These are phyloP conservation scores for Neodon shergylaensis DNA, from an alignment of 2,113 vertebrate species.

Conservation along the genomic window DNA sequence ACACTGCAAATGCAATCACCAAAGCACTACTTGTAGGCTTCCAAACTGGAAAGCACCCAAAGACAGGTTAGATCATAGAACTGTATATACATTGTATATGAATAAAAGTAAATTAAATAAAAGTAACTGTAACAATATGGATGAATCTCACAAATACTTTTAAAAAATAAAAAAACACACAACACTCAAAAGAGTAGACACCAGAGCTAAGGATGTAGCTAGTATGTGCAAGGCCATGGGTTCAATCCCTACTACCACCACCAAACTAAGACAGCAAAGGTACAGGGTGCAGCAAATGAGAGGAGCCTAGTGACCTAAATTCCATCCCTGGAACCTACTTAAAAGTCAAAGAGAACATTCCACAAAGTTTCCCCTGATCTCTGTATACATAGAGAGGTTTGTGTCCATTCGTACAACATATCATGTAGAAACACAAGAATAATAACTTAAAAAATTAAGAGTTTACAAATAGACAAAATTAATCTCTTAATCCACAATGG, in stretches of 20 bases:
- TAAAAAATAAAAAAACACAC: not conserved
- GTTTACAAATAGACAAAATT: slow-evolving; percentile 4
- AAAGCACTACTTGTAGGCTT: not conserved
- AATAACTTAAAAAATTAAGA: not conserved
- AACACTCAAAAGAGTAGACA: not conserved
- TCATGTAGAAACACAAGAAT: not conserved
- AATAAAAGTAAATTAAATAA: not conserved
- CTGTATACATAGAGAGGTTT: not conserved
- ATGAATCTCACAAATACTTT: not conserved
- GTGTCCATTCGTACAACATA: not conserved
- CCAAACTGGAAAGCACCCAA: not conserved
- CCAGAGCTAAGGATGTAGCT: not conserved
- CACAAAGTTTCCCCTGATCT: not conserved
- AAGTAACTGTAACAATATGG: not conserved
- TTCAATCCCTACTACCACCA: not conserved
- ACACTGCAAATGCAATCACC: not conserved
- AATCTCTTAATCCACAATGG: not conserved
- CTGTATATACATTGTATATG: not conserved
- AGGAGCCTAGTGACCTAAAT: not conserved
- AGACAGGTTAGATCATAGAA: not conserved
- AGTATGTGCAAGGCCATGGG: not conserved
- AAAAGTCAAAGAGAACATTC: not conserved
- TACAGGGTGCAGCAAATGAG: not conserved
- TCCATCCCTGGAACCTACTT: not conserved
- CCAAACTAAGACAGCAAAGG: too few relatives aligned